Evolutionary conservation across 2,888 invertebrate species (phyloP).

Genomic region (Lithophane semibrunnea): DNA sequence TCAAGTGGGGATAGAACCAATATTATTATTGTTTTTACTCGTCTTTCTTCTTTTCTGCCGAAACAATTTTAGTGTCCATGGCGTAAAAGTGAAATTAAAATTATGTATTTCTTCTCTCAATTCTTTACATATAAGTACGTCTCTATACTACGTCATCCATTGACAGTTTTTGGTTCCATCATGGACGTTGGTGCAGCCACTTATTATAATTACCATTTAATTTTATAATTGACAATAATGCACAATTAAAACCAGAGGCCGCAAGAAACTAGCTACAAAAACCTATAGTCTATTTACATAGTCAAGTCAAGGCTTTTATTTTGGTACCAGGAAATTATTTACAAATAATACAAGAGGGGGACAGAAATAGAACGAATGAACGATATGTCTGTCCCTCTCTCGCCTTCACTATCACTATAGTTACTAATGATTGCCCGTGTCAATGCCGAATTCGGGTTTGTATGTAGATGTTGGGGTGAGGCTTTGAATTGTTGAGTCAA

Average conservation of each 20-base stretch:
- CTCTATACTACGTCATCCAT: not conserved
- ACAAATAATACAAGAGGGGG: slow-evolving; percentile 34
- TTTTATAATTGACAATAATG: not conserved
- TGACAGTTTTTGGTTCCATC: not conserved
- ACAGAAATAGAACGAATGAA: slow-evolving; percentile 36
- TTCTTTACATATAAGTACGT: slow-evolving; percentile 2
- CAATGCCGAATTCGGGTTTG: slow-evolving; percentile 52
- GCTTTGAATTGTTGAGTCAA: slow-evolving; percentile 27
- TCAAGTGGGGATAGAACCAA: slow-evolving; percentile 36
- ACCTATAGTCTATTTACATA: slow-evolving; percentile 28
- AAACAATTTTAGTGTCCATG: slow-evolving; percentile 20
- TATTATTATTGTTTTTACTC: slow-evolving; percentile 2
- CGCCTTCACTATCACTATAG: slow-evolving; percentile 39
- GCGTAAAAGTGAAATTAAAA: slow-evolving; percentile 19
- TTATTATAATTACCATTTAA: not conserved
- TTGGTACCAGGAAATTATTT: slow-evolving; percentile 56
- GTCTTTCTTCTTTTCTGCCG: slow-evolving; percentile 15
- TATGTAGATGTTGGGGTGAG: slow-evolving; percentile 32
- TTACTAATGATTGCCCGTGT: slow-evolving; percentile 43
- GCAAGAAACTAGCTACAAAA: slow-evolving; percentile 22
- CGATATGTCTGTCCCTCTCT: slow-evolving; percentile 45
- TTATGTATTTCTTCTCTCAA: not conserved
- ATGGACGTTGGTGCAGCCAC: not conserved
- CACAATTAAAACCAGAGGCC: not conserved
- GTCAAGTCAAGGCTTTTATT: slow-evolving; percentile 56